Evolutionary conservation across 2,888 invertebrate genomes (phyloP), one percentile per base, ranked within the genome.

Genomic region (Onchidella celtica): DNA sequence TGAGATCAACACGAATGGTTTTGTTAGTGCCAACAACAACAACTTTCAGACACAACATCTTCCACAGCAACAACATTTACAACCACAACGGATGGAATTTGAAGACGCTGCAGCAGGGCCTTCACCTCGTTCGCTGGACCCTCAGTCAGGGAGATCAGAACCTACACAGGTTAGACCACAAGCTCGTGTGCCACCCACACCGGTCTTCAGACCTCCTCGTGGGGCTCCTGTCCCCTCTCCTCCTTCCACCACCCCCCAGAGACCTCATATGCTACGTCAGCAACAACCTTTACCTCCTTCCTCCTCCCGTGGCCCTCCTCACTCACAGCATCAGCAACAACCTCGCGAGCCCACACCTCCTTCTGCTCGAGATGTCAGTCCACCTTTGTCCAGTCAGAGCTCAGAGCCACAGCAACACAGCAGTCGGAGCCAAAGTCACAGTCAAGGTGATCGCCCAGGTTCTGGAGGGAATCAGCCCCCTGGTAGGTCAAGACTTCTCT

Each of bases 401-500:
- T 84, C 84, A 11, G 84, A 84, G 17, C 34, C 36, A 3, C 84
- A 84, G 87, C 83, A 81, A 87, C 63, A 88, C 87, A 69, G 85
- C 82, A 38, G 85, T 79, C 70, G 83, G 84, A 82, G 88, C 84
- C 34, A 83, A 63, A 69, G 74, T 32, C 27, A 29, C 11, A 79
- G 80, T 66, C 87, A 87, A 17, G 59, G 80, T 34, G 85, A 84
- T 59, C 81, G 89, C 63, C 90, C 90, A 21, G 86, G 86, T 47
- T 90, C 90, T 24, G 88, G 87, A 0, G 85, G 87, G 6, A 88
- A 81, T 73, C 88, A 86, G 78, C 88, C 89, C 32, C 88, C 89
- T 85, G 89, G 89, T 88, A 74, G 32, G 79, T 68, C 1, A 2
- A 14, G 6, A 63, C 63, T 47, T n/a, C n/a, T n/a, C n/a, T n/a